phyloP scores from a whole-genome alignment of 2,113 vertebrate species.

The Lepisosteus oculatus region DNA sequence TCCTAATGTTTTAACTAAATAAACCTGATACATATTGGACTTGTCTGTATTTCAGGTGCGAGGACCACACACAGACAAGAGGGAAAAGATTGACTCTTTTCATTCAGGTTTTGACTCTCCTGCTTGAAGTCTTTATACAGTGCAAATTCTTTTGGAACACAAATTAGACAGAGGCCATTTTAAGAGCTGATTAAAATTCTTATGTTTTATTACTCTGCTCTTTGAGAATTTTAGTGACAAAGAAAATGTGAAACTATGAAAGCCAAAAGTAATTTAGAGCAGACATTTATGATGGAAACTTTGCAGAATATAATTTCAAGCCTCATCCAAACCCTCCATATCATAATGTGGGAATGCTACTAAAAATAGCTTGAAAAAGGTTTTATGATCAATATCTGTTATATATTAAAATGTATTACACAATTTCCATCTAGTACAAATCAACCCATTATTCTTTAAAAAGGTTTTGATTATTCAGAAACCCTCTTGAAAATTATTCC shows the following conservation, averaged over 20 bases:
- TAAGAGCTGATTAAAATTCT: constrained; percentile 30
- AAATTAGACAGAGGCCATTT: constrained; percentile 4
- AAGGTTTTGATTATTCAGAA: constrained; percentile 1
- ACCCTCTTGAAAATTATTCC: constrained; percentile 2
- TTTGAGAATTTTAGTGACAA: constrained; percentile 23
- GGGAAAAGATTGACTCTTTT: not conserved
- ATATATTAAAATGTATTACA: constrained; percentile 16
- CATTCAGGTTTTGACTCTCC: not conserved
- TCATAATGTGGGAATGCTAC: constrained; percentile 7
- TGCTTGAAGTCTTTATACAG: not conserved
- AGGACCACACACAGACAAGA: constrained; percentile 20
- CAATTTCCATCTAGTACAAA: not conserved
- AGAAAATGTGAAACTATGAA: constrained; percentile 16
- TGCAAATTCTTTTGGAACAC: constrained; percentile 4
- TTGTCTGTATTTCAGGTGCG: constrained; percentile 23
- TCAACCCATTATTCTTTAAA: constrained; percentile 1
- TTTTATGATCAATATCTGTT: constrained; percentile 22
- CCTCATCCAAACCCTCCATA: constrained; percentile 20
- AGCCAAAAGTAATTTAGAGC: constrained; percentile 19
- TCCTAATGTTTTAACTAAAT: constrained; percentile 18
- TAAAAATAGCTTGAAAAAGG: constrained; percentile 10
- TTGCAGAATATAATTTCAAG: constrained; percentile 20
- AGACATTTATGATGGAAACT: constrained; percentile 24
- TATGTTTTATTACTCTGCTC: constrained; percentile 18
- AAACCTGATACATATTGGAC: constrained; percentile 1